Evolutionary conservation across 2,113 vertebrate species (phyloP).

Genomic region (Apodemus speciosus): DNA sequence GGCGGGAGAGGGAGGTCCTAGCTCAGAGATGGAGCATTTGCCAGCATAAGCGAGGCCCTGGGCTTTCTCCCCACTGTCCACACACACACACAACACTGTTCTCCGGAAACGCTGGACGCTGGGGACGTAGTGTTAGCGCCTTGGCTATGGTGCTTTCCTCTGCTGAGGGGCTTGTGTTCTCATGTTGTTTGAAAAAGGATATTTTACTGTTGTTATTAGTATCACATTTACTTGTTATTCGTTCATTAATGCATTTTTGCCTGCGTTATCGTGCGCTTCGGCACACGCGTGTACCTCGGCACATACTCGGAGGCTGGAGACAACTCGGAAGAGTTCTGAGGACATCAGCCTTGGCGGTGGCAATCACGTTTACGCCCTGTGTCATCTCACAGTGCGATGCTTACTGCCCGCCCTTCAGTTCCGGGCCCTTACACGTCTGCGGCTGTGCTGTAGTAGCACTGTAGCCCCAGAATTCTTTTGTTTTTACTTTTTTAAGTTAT

Average conservation of each 20-base stretch:
- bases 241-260: too few relatives aligned
- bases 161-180: background rate
- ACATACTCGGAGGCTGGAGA: background rate
- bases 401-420: background rate
- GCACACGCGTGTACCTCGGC: background rate
- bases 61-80: background rate
- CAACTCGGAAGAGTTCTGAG: background rate
- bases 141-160: background rate
- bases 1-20: background rate
- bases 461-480: background rate
- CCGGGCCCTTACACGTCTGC: background rate
- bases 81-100: background rate
- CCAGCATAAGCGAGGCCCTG: background rate
- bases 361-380: background rate
- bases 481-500: background rate
- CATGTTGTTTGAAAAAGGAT: background rate
- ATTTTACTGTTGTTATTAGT: background rate
- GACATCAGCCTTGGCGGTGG: too few relatives aligned
- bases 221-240: background rate
- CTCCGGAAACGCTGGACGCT: background rate
- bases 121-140: background rate
- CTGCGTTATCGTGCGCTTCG: background rate
- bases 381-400: background rate
- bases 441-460: accelerated
- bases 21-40: background rate